Evolutionary conservation across 1,140 invertebrate species (phyloP).

Genomic region (Copidosoma floridanum): DNA sequence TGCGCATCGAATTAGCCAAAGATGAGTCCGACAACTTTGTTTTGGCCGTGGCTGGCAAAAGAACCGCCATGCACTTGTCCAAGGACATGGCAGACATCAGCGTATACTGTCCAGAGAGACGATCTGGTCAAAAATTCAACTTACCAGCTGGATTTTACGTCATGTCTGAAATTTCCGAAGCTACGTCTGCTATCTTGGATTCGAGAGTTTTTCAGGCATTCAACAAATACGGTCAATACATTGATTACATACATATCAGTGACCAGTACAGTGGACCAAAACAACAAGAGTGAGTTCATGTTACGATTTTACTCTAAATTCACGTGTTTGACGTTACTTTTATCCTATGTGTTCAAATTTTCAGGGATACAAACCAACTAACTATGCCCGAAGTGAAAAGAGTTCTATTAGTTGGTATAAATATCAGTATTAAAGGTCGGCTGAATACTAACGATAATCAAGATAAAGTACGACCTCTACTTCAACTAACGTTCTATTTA

Average conservation of each 20-base stretch:
- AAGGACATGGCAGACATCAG: slow-evolving; percentile 95
- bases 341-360: slow-evolving; percentile 28
- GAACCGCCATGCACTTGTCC: slow-evolving; percentile 75
- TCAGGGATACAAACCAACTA: slow-evolving; percentile 58
- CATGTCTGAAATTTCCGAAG: slow-evolving; percentile 89
- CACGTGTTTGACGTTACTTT: neutral
- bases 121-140: slow-evolving; percentile 83
- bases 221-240: slow-evolving; percentile 78
- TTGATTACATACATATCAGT: slow-evolving; percentile 97
- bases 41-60: slow-evolving; percentile 87
- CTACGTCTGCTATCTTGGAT: slow-evolving; percentile 78
- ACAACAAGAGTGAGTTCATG: slow-evolving; percentile 84
- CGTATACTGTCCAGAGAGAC: slow-evolving; percentile 89
- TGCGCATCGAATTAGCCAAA: slow-evolving; percentile 83
- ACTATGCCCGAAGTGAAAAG: slow-evolving; percentile 74
- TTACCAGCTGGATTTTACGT: slow-evolving; percentile 78
- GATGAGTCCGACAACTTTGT: slow-evolving; percentile 95
- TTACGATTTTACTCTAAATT: neutral
- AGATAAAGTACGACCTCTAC: slow-evolving; percentile 76
- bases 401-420: slow-evolving; percentile 83
- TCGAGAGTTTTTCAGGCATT: slow-evolving; percentile 78
- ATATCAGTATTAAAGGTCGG: slow-evolving; percentile 69
- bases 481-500: slow-evolving; percentile 87
- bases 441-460: slow-evolving; percentile 58
- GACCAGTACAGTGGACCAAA: slow-evolving; percentile 92